phyloP scores from a whole-genome alignment of 2,888 invertebrate genomes.

The Phaedon cochleariae region DNA sequence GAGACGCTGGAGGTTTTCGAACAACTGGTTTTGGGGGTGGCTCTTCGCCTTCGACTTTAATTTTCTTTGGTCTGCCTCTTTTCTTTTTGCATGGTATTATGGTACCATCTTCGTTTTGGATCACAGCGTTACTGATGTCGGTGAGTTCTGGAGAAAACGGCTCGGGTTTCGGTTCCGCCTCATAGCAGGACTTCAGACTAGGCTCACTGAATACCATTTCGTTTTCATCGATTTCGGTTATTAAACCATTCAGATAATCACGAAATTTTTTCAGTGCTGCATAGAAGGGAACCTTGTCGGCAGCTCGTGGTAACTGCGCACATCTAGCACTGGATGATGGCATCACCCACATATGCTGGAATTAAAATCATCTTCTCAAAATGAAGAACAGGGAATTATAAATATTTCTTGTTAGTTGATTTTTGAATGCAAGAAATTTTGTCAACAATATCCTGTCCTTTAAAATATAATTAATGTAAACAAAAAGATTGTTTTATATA shows the following conservation, averaged over 20 bases:
- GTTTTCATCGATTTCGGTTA: constrained; percentile 84
- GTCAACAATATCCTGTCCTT: too few relatives aligned
- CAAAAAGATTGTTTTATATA: too few relatives aligned
- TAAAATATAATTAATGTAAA: too few relatives aligned
- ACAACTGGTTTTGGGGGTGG: constrained; percentile 66
- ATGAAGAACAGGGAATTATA: background rate
- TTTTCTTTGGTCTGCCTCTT: constrained; percentile 89
- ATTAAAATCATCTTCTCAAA: constrained; percentile 39
- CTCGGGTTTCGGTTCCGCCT: constrained; percentile 65
- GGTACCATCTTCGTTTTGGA: constrained; percentile 70
- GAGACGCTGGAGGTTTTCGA: constrained; percentile 61
- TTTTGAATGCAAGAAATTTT: too few relatives aligned
- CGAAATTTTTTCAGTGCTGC: constrained; percentile 94
- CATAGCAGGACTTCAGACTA: constrained; percentile 71
- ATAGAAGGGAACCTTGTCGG: constrained; percentile 98
- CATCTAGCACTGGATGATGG: constrained; percentile 97
- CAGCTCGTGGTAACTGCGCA: constrained; percentile 95
- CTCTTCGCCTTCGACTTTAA: constrained; percentile 75
- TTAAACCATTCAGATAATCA: constrained; percentile 89
- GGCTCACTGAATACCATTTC: constrained; percentile 87
- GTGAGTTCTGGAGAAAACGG: constrained; percentile 59
- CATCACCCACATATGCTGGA: constrained; percentile 98
- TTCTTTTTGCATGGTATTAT: constrained; percentile 84
- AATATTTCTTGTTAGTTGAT: background rate
- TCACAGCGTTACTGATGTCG: constrained; percentile 64